These are phyloP conservation scores for Osmerus eperlanus DNA, from an alignment of 2,113 vertebrate species.

Conservation along the genomic window DNA sequence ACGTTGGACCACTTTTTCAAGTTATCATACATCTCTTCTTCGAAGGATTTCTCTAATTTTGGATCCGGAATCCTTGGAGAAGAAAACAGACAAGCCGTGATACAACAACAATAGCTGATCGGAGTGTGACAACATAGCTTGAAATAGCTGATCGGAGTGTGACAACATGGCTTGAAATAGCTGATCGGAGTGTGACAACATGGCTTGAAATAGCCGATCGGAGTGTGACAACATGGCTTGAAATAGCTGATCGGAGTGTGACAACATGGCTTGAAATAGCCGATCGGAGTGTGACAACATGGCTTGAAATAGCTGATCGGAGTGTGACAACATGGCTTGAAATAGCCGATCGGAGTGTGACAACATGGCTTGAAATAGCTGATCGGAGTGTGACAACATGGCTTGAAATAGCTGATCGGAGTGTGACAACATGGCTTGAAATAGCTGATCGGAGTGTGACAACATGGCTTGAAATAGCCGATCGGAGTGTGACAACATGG, in stretches of 20 bases:
- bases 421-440: too few relatives aligned
- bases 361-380: too few relatives aligned
- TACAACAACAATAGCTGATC: background rate
- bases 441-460: too few relatives aligned
- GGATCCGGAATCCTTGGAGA: constrained; percentile 43
- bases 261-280: too few relatives aligned
- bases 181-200: background rate
- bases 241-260: background rate
- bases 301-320: too few relatives aligned
- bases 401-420: too few relatives aligned
- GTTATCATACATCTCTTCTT: constrained; percentile 53
- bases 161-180: background rate
- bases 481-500: background rate
- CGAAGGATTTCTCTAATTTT: constrained; percentile 41
- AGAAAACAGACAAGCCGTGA: background rate
- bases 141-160: background rate
- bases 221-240: background rate
- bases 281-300: too few relatives aligned
- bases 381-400: too few relatives aligned
- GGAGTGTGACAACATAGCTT: background rate
- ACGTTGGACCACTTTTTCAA: constrained; percentile 66
- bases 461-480: too few relatives aligned
- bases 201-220: background rate
- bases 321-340: too few relatives aligned
- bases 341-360: too few relatives aligned